These are phyloP conservation scores for Eremobia ochroleuca DNA, from an alignment of 2,888 invertebrate genomes.

Conservation along the genomic window DNA sequence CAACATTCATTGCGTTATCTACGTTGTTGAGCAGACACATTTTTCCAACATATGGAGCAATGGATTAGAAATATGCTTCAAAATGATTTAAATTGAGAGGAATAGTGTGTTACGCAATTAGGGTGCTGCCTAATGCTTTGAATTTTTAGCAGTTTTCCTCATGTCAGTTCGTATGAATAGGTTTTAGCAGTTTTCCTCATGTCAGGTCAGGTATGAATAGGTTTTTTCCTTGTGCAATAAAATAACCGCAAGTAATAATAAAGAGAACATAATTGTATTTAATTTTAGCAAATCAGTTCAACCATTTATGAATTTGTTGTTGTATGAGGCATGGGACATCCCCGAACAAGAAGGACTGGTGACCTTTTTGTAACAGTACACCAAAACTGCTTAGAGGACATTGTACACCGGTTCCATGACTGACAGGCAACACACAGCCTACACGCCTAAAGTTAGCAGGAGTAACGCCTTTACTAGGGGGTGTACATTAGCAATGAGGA, in stretches of 20 bases:
- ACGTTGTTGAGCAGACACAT: too few species aligned
- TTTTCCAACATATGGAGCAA: too few species aligned
- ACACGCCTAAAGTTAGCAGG: neutral
- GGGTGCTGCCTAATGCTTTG: too few species aligned
- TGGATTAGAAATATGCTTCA: too few species aligned
- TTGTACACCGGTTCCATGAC: too few species aligned
- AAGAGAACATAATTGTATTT: neutral
- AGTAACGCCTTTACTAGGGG: neutral
- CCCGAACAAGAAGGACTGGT: neutral
- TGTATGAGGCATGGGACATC: neutral
- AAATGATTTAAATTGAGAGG: too few species aligned
- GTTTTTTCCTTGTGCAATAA: slow-evolving; percentile 36
- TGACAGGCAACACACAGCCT: neutral
- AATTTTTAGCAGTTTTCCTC: slow-evolving; percentile 37
- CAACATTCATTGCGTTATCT: too few species aligned
- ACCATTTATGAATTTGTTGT: neutral
- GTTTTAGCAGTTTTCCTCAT: slow-evolving; percentile 42
- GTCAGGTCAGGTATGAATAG: neutral
- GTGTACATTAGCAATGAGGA: neutral
- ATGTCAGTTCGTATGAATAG: slow-evolving; percentile 1
- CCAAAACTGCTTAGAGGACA: neutral
- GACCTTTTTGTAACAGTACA: neutral
- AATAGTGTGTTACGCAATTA: too few species aligned
- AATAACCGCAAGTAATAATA: slow-evolving; percentile 15
- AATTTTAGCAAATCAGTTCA: neutral